Evolutionary conservation across 2,797 vertebrate species (phyloP), one percentile per base, ranked within the genome.

Genomic region (Odontamblyopus lacepedii): DNA sequence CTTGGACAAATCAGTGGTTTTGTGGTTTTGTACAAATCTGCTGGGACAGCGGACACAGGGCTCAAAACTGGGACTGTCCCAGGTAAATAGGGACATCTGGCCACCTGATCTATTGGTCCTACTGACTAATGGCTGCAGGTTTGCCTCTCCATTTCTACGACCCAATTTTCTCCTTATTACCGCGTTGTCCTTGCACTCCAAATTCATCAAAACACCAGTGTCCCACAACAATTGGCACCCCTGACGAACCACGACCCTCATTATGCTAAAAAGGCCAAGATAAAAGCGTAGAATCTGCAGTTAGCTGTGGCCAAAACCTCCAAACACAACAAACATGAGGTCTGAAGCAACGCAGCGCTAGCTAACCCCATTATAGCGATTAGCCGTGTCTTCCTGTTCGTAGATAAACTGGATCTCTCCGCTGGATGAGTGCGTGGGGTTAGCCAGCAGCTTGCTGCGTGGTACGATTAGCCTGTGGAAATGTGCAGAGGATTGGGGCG

Each of bases 401-500:
- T 57, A 69, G 81, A 78, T 83, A 75, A 85, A 81, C 76, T 74
- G 67, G 29, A 30, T 67, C 75, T 68, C 56, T 69, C 51, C 69
- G 23, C 61, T 69, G 71, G 79, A 60, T 41, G 23, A 63, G 72
- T 75, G 78, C 68, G 65, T 68, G 61, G 30, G 59, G 27, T 16
- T 16, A 63, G 61, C 32, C 38, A n/a, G 18, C 65, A 67, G 68
- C 66, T 81, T 66, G 67, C 76, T 6, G 19, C 67, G 59, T 2
- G 41, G 64, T 79, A 76, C 70, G 32, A 76, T 79, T 67, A 75
- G 76, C 61, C 57, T 26, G 51, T 71, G 75, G 75, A 83, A 91
- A 83, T 72, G 60, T 88, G 87, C 78, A 15, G 50, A 78, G 80
- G 89, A 92, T 91, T 91, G 85, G 30, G 73, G 76, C 38, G 5